phyloP scores from a whole-genome alignment of 2,888 invertebrate species.

The Drosophila subsilvestris region DNA sequence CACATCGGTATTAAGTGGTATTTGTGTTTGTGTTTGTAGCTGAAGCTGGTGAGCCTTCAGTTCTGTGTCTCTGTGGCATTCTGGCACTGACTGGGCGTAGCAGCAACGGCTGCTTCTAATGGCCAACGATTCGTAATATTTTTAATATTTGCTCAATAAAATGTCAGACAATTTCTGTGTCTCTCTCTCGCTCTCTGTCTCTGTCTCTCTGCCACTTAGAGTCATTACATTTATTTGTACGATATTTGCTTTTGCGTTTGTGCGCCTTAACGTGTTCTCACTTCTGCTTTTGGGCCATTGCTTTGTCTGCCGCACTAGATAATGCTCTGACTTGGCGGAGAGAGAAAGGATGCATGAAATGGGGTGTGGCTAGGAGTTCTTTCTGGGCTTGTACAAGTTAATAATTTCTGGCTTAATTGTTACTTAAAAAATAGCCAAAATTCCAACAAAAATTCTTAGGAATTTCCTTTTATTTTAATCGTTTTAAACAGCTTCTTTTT shows the following conservation, averaged over 20 bases:
- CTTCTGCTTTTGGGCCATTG: not conserved
- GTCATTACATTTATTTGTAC: constrained; percentile 76
- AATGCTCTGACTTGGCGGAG: not conserved
- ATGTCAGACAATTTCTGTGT: constrained; percentile 70
- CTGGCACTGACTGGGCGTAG: constrained; percentile 2
- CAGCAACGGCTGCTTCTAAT: constrained; percentile 73
- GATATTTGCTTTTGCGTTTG: constrained; percentile 40
- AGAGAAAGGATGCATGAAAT: not conserved
- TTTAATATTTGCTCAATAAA: constrained; percentile 80
- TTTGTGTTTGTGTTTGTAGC: constrained; percentile 36
- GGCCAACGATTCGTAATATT: constrained; percentile 78
- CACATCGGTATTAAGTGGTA: constrained; percentile 73
- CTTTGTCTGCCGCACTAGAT: too few relatives aligned
- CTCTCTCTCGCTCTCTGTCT: not conserved
- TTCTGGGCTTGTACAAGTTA: too few relatives aligned
- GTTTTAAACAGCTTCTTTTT: not conserved
- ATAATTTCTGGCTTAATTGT: too few relatives aligned
- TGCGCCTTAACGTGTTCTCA: constrained; percentile 9
- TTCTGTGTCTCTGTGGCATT: too few relatives aligned
- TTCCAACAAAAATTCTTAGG: too few relatives aligned
- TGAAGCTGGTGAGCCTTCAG: constrained; percentile 16
- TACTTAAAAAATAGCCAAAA: not conserved
- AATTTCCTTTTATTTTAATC: not conserved
- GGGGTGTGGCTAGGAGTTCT: not conserved
- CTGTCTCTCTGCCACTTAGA: constrained; percentile 63